Conservation (phyloP, 2,797 vertebrate species). For the Alcedo quadribrachys region DNA sequence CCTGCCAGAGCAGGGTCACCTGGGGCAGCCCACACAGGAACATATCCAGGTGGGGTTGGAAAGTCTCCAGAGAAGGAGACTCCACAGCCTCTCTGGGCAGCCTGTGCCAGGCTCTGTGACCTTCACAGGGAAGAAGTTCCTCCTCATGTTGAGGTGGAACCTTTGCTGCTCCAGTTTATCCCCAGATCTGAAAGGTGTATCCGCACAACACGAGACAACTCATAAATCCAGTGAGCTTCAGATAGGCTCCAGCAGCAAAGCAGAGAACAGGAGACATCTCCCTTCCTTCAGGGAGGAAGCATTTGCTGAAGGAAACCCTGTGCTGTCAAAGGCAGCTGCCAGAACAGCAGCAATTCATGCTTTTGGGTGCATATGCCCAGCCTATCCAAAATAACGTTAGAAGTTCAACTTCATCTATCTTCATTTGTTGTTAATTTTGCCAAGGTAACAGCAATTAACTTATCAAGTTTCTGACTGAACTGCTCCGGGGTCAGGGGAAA, state of each 20-base stretch:
- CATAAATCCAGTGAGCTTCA: constrained; percentile 17
- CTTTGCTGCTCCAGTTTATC: no score
- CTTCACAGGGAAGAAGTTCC: no score
- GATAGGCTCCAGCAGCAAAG: background rate
- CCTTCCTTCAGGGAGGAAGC: constrained; percentile 39
- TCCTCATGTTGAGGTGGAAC: no score
- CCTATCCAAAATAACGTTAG: constrained; percentile 50
- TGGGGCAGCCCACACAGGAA: no score
- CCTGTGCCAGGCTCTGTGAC: no score
- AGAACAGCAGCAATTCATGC: constrained; percentile 52
- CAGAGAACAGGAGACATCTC: background rate
- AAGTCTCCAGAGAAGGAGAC: no score
- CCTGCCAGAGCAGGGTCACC: no score
- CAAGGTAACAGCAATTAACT: constrained; percentile 45
- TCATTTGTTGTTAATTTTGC: constrained; percentile 62
- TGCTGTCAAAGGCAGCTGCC: constrained; percentile 23
- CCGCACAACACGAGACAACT: background rate
- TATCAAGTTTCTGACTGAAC: constrained; percentile 20
- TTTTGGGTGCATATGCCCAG: background rate
- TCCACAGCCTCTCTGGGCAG: no score
- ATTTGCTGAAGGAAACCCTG: constrained; percentile 52
- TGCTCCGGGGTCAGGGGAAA: constrained; percentile 6
- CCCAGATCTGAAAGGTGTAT: background rate
- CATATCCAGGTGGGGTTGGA: no score
- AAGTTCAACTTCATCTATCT: constrained; percentile 32